Base-by-base conservation (phyloP, 2,113 vertebrate genomes). In the Chaetura pelagica region DNA sequence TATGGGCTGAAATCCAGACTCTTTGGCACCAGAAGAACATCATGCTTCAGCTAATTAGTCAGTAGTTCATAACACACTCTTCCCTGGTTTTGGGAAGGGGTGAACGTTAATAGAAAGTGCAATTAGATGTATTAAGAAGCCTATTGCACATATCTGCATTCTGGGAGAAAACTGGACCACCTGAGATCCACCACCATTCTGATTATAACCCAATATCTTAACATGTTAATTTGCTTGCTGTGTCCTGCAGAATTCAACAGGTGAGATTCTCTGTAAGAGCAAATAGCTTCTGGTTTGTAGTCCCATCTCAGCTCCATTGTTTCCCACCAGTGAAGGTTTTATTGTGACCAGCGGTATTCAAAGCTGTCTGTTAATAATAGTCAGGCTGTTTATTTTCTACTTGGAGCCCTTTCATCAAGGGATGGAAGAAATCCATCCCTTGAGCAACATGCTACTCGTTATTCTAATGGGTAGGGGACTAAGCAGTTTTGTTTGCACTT, bases 271-370 rank as follows among this genome's bases (percentile, higher is more conserved):
- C 24, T 54, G 1, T 27, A 40, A n/a, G 10, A 38, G 12, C 26
- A 46, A 57, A 34, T 15, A 86, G 4, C 4, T 58, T 30, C 55
- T 77, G 40, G 12, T 59, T 55, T 63, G 30, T 34, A n/a, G n/a
- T 49, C 34, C 16, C 30, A 20, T 26, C 32, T 61, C n/a, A 32
- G 7, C 12, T 69, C 51, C 58, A 40, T 48, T 66, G n/a, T 7
- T 20, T 49, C 29, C 32, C 17, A 14, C 6, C 11, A 30, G 19
- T 46, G 24, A 85, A 19, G 4, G 2, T 4, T 38, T 63, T 6
- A 16, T 9, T 0, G 0, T 32, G 38, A 40, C 9, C 19, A 52
- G 5, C 2, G 35, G 3, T 32, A 13, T 22, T 69, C 61, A 35
- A 40, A 89, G 19, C 46, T 86, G 30, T 62, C 58, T 21, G 5